A percentile compares a stretch with the other conserved stretches of the same genome.
Conservation (phyloP, 2,113 vertebrate genomes). For the Oreotragus oreotragus region DNA sequence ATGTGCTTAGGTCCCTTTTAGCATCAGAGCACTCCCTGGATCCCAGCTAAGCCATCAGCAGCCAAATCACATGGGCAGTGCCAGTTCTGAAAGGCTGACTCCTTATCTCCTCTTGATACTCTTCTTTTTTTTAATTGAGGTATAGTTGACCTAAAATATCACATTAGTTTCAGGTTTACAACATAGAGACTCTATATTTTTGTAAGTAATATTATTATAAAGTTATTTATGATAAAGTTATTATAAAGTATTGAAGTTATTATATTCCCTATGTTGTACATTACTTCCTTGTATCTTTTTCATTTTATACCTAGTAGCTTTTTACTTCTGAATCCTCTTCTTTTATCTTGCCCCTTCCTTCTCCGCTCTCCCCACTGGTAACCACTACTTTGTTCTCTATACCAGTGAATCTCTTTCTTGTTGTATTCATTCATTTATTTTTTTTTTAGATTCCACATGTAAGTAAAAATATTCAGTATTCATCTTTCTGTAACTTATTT, state of each 20-base stretch:
- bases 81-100: not conserved
- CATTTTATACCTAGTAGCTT: not conserved
- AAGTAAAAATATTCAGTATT: not conserved
- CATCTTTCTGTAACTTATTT: not conserved
- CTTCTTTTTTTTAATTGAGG: not conserved
- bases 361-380: not conserved
- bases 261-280: too few species aligned
- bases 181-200: not conserved
- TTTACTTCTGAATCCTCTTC: not conserved
- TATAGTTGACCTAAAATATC: not conserved
- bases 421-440: not conserved
- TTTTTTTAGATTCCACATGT: not conserved
- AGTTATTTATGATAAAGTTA: not conserved
- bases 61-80: not conserved
- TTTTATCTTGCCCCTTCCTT: not conserved
- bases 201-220: not conserved
- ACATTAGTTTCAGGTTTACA: not conserved
- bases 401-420: not conserved
- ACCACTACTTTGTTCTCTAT: not conserved
- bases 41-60: not conserved
- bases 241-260: not conserved
- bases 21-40: not conserved
- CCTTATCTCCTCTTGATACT: not conserved
- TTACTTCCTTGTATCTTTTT: too few species aligned
- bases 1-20: not conserved